Evolutionary conservation across 2,888 invertebrate species (phyloP).

Genomic region (Geotrupes spiniger): DNA sequence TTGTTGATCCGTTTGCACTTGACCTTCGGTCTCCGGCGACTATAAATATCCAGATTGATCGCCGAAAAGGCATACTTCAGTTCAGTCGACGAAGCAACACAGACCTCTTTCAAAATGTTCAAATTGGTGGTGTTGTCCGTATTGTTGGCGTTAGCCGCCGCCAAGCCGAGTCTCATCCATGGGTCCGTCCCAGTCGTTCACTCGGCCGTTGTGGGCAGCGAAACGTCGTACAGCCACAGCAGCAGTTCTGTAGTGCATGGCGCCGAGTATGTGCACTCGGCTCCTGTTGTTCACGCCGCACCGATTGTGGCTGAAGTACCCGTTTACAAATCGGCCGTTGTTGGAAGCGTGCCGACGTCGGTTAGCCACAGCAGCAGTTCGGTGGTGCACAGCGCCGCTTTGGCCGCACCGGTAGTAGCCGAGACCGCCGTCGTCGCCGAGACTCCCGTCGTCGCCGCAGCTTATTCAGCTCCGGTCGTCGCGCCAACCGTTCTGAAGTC

Average conservation of each 20-base stretch:
- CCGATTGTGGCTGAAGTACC: slow-evolving; percentile 39
- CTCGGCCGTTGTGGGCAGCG: slow-evolving; percentile 46
- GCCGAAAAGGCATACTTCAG: too few relatives aligned
- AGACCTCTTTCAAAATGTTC: slow-evolving; percentile 55
- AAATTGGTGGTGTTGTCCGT: slow-evolving; percentile 62
- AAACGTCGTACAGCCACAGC: slow-evolving; percentile 41
- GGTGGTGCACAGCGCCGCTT: slow-evolving; percentile 29
- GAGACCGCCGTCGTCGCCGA: slow-evolving; percentile 16
- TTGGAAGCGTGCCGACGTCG: slow-evolving; percentile 45
- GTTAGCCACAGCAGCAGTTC: slow-evolving; percentile 35
- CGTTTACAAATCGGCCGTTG: slow-evolving; percentile 44
- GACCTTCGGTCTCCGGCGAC: too few relatives aligned
- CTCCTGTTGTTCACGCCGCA: slow-evolving; percentile 42
- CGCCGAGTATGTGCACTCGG: slow-evolving; percentile 35
- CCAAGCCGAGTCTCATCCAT: slow-evolving; percentile 48
- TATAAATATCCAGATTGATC: too few relatives aligned
- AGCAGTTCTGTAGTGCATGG: slow-evolving; percentile 38
- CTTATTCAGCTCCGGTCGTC: slow-evolving; percentile 41
- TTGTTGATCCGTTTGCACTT: too few relatives aligned
- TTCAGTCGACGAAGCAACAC: slow-evolving; percentile 40
- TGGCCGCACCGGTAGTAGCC: slow-evolving; percentile 39
- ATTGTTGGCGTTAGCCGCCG: slow-evolving; percentile 56
- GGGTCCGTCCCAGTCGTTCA: slow-evolving; percentile 32
- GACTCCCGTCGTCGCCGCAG: slow-evolving; percentile 40
- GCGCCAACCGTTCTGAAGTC: slow-evolving; percentile 41